Conservation (phyloP, 2,113 vertebrate genomes). For the Limnothrissa miodon region DNA sequence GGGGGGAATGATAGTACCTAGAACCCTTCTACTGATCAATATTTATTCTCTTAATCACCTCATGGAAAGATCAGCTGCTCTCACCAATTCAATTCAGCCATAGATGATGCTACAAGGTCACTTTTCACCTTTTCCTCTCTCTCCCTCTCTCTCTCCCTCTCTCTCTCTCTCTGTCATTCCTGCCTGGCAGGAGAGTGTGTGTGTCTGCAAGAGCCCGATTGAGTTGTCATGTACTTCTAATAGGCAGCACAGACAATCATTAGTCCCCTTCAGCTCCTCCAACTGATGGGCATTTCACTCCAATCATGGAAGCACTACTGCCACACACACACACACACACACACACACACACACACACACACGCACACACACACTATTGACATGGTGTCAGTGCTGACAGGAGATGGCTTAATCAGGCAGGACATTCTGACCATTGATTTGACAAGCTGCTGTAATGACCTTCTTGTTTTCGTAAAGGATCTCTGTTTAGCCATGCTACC, state of each 20-base stretch:
- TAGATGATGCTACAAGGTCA: conserved; percentile 95
- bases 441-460: conserved; percentile 99
- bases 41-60: conserved; percentile 89
- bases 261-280: conserved; percentile 91
- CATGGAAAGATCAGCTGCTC: conserved; percentile 98
- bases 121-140: conserved; percentile 61
- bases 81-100: conserved; percentile 96
- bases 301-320: conserved; percentile 85
- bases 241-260: conserved; percentile 98
- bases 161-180: conserved; percentile 33
- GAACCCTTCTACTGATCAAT: not conserved
- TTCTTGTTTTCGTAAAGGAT: conserved; percentile 99
- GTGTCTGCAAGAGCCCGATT: conserved; percentile 79
- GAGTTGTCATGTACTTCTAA: conserved; percentile 99
- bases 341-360: too few species aligned
- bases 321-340: too few species aligned
- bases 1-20: conserved; percentile 51
- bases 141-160: conserved; percentile 43
- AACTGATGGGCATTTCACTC: conserved; percentile 99
- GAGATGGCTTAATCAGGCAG: conserved; percentile 97
- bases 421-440: conserved; percentile 99
- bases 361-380: conserved; percentile 90
- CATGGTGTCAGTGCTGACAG: conserved; percentile 90
- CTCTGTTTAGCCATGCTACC: conserved; percentile 88
- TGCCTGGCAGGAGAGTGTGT: too few species aligned